These are phyloP conservation scores for Herminia tarsipennalis DNA, from an alignment of 2,888 invertebrate genomes.

Conservation along the genomic window DNA sequence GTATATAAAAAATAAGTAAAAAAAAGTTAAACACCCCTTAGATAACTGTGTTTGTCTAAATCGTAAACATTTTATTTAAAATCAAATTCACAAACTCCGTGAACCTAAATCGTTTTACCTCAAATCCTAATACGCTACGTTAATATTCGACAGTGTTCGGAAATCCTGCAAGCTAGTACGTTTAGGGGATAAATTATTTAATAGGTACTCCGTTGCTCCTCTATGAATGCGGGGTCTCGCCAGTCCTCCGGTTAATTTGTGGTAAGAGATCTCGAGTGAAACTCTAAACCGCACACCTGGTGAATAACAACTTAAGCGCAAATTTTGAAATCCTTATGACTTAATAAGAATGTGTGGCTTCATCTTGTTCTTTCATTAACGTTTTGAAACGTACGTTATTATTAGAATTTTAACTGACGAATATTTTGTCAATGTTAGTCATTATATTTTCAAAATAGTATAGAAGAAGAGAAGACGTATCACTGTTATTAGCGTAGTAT, in stretches of 20 bases:
- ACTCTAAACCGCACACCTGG: constrained; percentile 14
- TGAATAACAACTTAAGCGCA: constrained; percentile 6
- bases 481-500: too few species aligned
- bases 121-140: constrained; percentile 2
- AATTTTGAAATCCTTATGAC: constrained; percentile 9
- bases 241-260: constrained; percentile 28
- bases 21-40: too few species aligned
- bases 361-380: too few species aligned
- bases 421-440: too few species aligned
- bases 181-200: constrained; percentile 25
- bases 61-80: neutral
- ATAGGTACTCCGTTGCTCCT: constrained; percentile 19
- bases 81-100: neutral
- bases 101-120: constrained; percentile 1
- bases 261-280: constrained; percentile 23
- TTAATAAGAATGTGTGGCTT: constrained; percentile 5
- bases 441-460: too few species aligned
- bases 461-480: too few species aligned
- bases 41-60: too few species aligned
- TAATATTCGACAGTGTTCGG: constrained; percentile 6
- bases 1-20: too few species aligned
- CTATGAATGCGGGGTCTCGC: constrained; percentile 27
- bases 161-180: constrained; percentile 8
- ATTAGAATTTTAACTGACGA: too few species aligned
- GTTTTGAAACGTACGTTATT: too few species aligned